Base-by-base conservation (phyloP, 2,888 invertebrate species). In the Andrena dorsata region DNA sequence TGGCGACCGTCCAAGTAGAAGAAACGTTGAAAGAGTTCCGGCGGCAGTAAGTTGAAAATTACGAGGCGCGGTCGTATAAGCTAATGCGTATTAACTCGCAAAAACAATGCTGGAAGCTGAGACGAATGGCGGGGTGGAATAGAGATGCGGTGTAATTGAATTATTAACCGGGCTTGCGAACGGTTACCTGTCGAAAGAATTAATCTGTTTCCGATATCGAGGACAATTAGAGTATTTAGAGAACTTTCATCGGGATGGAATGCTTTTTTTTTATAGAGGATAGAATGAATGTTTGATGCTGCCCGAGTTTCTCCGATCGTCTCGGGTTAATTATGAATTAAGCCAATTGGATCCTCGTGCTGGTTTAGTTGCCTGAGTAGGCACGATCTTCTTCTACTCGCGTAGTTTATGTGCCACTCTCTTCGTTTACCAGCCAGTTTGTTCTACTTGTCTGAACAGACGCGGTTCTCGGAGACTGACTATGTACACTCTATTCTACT, bases 1-100 rank as follows among this genome's bases (percentile, higher is more conserved):
- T 80, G 80, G 80, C 80, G 10, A 53, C 0, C 16, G 47, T 60
- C 80, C 74, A 80, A 65, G 65, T 16, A 60, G 66, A 80, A 68
- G 56, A 78, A 79, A 66, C 78, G 77, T 30, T 10, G 64, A 68
- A 80, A 56, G 28, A 49, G 63, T 53, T 23, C 20, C 41, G 8
- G 8, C 28, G 26, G 26, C 51, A n/a, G 30, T 47, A n/a, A 47
- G 47, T 28, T 10, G 41, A 60, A 64, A 80, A 60, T 70, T 70
- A 51, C 60, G 26, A 20, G 30, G 23, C 41, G 41, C 10, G 66
- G 47, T 68, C 63, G 56, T 56, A 58, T 64, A 64, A 51, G 63
- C 51, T 66, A 61, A 41, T 66, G 60, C 26, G 49, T 72, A 58
- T 32, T 41, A 58, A 51, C 20, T 30, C 2, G 30, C 41, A 72